Percentiles rank a stretch among this genome's conserved stretches.
phyloP scores from a whole-genome alignment of 2,797 vertebrate genomes.

The Vultur gryphus region DNA sequence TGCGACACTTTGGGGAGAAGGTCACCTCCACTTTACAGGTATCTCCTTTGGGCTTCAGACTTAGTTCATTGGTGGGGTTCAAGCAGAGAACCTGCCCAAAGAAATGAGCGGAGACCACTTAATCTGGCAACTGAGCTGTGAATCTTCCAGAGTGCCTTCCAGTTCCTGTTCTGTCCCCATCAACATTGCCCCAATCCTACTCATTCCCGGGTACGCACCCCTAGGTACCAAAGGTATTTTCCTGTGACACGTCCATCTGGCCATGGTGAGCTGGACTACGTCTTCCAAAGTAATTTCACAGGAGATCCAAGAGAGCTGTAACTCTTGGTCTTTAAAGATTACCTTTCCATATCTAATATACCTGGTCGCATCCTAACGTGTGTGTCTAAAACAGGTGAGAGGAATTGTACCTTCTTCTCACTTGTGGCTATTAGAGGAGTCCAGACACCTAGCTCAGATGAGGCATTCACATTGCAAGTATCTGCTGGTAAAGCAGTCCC shows the following conservation, averaged over 20 bases:
- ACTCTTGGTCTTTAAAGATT: not conserved
- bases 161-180: not conserved
- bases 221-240: not conserved
- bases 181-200: not conserved
- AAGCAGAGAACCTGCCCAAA: conserved; percentile 79
- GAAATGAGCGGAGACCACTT: not conserved
- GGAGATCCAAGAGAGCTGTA: not conserved
- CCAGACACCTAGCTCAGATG: no score
- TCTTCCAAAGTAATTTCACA: not conserved
- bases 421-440: not conserved
- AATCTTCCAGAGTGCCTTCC: not conserved
- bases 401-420: not conserved
- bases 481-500: not conserved
- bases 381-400: not conserved
- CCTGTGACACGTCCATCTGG: not conserved
- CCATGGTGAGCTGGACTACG: not conserved
- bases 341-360: not conserved
- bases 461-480: not conserved
- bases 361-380: not conserved
- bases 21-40: conserved; percentile 75
- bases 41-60: conserved; percentile 74
- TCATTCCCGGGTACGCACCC: not conserved
- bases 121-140: not conserved
- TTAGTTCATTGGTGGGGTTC: conserved; percentile 71
- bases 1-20: conserved; percentile 76